Evolutionary conservation across 2,888 invertebrate genomes (phyloP).

Genomic region (Oscheius sp.): DNA sequence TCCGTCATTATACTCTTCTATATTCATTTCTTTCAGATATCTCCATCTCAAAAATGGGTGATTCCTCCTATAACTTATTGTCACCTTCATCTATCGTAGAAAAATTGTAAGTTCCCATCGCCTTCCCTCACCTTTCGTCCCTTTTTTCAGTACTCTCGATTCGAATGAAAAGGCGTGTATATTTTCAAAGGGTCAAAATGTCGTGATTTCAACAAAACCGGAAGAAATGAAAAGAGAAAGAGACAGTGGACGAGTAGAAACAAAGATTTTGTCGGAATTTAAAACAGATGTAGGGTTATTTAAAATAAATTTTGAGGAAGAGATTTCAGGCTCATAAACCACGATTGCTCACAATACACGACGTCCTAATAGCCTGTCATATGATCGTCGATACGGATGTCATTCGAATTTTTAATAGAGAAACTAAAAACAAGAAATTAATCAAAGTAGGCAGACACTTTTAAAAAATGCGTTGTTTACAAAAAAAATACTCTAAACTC

Average conservation of each 20-base stretch:
- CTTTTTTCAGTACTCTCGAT: constrained; percentile 51
- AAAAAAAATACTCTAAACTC: not conserved
- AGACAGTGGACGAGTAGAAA: constrained; percentile 60
- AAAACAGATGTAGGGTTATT: constrained; percentile 52
- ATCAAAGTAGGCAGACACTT: constrained; percentile 48
- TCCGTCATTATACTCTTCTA: too few species aligned
- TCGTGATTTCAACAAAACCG: constrained; percentile 43
- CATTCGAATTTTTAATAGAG: constrained; percentile 49
- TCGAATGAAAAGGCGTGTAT: constrained; percentile 44
- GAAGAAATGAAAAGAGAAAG: constrained; percentile 49
- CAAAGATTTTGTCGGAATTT: constrained; percentile 59
- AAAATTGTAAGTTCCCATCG: constrained; percentile 37
- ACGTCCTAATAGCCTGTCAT: constrained; percentile 58
- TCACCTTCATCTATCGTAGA: constrained; percentile 41
- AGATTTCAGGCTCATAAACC: constrained; percentile 23
- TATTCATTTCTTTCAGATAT: too few species aligned
- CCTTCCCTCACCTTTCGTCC: not conserved
- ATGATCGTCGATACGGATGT: constrained; percentile 52
- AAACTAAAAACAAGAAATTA: constrained; percentile 49
- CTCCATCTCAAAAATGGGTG: constrained; percentile 18
- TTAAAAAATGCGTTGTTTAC: not conserved
- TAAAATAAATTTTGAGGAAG: too few species aligned
- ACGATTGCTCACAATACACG: constrained; percentile 51
- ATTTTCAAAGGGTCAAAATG: constrained; percentile 60
- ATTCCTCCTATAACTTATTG: constrained; percentile 22